A percentile compares a stretch with the other conserved stretches of the same genome.
Conservation (phyloP, 2,797 vertebrate species). For the Phyllotis vaccarum region DNA sequence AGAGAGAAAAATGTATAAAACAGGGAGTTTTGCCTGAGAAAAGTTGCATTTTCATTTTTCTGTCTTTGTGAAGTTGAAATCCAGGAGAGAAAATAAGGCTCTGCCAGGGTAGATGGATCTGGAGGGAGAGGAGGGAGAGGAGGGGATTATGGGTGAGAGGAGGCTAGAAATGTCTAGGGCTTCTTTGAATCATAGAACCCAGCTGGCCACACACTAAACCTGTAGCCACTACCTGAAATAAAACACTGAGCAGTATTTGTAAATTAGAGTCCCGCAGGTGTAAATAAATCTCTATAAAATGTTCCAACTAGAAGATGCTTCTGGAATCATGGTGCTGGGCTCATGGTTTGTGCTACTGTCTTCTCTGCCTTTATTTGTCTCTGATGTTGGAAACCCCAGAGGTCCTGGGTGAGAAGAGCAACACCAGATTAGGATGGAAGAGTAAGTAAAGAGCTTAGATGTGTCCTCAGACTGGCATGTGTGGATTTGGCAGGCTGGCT, state of each 20-base stretch:
- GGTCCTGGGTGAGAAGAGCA: not conserved
- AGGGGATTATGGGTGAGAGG: accelerated
- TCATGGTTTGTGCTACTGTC: accelerated
- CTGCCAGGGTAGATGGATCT: not conserved
- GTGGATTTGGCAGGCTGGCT: accelerated
- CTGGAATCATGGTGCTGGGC: accelerated
- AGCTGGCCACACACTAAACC: too few species aligned
- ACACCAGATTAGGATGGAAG: accelerated
- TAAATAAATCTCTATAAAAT: too few species aligned
- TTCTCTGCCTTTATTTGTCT: not conserved
- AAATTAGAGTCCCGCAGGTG: accelerated
- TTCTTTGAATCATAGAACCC: not conserved
- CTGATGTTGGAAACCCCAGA: not conserved
- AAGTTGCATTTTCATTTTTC: not conserved
- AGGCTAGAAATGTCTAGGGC: not conserved
- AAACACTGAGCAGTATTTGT: accelerated
- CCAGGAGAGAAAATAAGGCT: not conserved
- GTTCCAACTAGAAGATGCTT: not conserved
- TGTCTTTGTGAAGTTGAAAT: not conserved
- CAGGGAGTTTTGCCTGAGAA: not conserved
- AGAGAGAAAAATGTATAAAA: slow-evolving; percentile 22
- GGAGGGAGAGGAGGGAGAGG: accelerated
- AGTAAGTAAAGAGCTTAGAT: not conserved
- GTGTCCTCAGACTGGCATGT: accelerated
- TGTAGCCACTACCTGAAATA: accelerated